A percentile compares a stretch with the other conserved stretches of the same genome.
phyloP scores from a whole-genome alignment of 2,113 vertebrate species.

The Thryonomys swinderianus region DNA sequence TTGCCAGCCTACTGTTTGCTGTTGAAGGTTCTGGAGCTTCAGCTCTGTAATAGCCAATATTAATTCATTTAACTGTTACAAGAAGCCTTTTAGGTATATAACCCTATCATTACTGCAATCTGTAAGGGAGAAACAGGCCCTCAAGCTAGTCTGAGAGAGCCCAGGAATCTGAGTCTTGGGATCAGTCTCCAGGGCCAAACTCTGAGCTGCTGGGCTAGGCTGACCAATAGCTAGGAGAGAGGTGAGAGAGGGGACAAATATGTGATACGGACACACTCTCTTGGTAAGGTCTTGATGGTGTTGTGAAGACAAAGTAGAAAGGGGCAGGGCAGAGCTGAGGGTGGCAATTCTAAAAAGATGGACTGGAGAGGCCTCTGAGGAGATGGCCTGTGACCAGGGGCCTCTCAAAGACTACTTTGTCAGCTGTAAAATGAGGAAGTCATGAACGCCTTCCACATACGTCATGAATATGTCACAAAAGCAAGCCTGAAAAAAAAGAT shows the following conservation, averaged over 20 bases:
- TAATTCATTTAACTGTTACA: neutral
- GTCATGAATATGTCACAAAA: neutral
- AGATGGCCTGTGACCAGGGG: neutral
- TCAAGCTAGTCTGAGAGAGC: neutral
- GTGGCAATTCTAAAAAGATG: neutral
- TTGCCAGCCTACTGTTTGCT: conserved; percentile 23
- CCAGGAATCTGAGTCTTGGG: fast-evolving
- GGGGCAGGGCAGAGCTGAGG: too few relatives aligned
- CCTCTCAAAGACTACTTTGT: neutral
- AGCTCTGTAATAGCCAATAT: neutral
- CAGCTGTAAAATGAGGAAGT: neutral
- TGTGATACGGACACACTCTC: too few relatives aligned
- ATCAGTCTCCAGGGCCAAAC: neutral
- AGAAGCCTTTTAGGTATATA: neutral
- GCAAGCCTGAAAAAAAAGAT: neutral
- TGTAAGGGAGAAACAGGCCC: neutral
- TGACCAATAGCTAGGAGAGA: neutral
- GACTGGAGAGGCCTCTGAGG: neutral
- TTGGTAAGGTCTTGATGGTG: neutral
- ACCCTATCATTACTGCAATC: neutral
- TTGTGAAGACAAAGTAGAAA: neutral
- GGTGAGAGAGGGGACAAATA: neutral
- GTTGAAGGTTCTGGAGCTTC: neutral
- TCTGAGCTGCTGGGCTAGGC: neutral
- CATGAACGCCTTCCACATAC: neutral